Percentiles rank a stretch among this genome's conserved stretches.
phyloP scores from a whole-genome alignment of 2,888 invertebrate genomes.

The Andricus curvator region DNA sequence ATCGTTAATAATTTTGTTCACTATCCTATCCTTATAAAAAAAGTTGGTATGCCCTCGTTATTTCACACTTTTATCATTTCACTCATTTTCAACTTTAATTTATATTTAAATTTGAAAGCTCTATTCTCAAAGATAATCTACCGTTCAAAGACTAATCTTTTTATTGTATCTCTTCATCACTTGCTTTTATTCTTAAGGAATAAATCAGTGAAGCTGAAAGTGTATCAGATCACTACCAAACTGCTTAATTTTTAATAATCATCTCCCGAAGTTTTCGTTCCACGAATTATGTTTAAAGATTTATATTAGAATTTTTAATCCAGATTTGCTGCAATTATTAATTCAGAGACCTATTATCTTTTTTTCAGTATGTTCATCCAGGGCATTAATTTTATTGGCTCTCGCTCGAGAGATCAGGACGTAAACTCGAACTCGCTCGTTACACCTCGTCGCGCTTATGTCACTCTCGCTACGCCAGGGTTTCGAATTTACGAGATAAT shows the following conservation, averaged over 20 bases:
- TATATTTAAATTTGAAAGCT: not conserved
- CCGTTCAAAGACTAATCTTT: not conserved
- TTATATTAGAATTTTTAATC: not conserved
- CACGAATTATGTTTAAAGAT: not conserved
- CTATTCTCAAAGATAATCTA: not conserved
- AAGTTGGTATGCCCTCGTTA: not conserved
- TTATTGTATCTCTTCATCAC: not conserved
- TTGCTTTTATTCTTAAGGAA: not conserved
- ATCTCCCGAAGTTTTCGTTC: too few species aligned
- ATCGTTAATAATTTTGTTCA: constrained; percentile 40
- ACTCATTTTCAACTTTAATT: not conserved
- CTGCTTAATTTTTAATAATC: too few species aligned
- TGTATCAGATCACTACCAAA: not conserved
- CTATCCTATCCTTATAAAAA: not conserved
- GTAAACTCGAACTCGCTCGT: constrained; percentile 27
- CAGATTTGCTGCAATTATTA: not conserved
- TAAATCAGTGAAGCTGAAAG: not conserved
- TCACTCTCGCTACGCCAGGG: constrained; percentile 21
- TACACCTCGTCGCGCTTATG: constrained; percentile 43
- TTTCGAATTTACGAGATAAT: constrained; percentile 52
- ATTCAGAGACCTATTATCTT: not conserved
- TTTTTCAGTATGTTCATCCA: not conserved
- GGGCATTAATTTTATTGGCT: constrained; percentile 24
- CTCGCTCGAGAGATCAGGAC: constrained; percentile 6
- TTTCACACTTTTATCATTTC: not conserved